Evolutionary conservation across 1,140 invertebrate species (phyloP).

Genomic region (Hylaeus volcanicus): DNA sequence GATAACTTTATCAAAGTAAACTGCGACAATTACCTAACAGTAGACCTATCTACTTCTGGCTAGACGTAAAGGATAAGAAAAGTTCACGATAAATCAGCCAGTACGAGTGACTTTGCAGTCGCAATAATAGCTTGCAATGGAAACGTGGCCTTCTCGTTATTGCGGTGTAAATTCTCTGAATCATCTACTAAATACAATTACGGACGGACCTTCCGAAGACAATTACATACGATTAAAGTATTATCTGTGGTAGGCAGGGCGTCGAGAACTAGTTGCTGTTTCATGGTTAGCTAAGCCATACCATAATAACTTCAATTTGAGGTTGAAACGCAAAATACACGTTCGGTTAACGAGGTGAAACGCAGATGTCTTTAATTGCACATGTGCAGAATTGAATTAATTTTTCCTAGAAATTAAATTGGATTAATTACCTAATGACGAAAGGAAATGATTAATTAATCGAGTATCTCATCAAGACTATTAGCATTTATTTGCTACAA

Average conservation of each 20-base stretch:
- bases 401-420: neutral
- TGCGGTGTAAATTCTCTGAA: neutral
- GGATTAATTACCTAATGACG: neutral
- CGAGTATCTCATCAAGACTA: neutral
- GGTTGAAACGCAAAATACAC: neutral
- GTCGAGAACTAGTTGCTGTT: neutral
- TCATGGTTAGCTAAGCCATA: neutral
- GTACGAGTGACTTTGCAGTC: neutral
- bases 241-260: neutral
- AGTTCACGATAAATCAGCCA: neutral
- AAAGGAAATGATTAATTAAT: neutral
- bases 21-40: no score
- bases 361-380: neutral
- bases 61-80: no score
- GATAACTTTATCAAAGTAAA: no score
- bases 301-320: neutral
- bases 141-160: neutral
- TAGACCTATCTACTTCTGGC: neutral
- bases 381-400: no score
- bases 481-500: no score
- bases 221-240: constrained; percentile 7
- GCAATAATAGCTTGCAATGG: constrained; percentile 9
- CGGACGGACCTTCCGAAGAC: neutral
- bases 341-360: neutral
- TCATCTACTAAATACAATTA: neutral